Conservation (phyloP, 2,888 invertebrate genomes). For the Agrotis ipsilon region DNA sequence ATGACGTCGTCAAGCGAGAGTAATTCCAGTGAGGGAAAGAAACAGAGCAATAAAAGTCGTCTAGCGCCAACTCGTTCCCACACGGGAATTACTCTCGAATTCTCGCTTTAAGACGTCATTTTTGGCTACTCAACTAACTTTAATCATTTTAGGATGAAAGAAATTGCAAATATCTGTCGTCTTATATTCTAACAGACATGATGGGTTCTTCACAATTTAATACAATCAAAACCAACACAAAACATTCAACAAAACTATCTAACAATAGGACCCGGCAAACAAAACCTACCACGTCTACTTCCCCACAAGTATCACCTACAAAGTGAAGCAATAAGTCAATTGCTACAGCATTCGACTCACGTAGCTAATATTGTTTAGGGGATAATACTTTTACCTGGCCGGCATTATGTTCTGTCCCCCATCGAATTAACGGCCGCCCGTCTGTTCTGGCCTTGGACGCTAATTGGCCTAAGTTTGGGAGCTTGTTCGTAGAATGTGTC, state of each 20-base stretch:
- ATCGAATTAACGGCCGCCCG: conserved; percentile 78
- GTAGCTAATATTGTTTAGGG: conserved; percentile 85
- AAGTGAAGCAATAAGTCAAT: conserved; percentile 73
- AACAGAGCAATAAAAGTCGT: too few relatives aligned
- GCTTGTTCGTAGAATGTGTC: conserved; percentile 14
- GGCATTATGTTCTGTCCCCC: conserved; percentile 82
- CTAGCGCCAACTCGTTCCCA: too few relatives aligned
- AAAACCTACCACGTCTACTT: conserved; percentile 18
- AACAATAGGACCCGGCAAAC: conserved; percentile 20
- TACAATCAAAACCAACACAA: too few relatives aligned
- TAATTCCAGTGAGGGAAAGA: too few relatives aligned
- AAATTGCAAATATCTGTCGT: too few relatives aligned
- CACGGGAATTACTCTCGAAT: too few relatives aligned
- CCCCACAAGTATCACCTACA: conserved; percentile 44
- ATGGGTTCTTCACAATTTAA: too few relatives aligned
- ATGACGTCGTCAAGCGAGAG: too few relatives aligned
- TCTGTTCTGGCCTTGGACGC: conserved; percentile 56
- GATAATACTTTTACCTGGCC: conserved; percentile 85
- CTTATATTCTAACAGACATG: too few relatives aligned
- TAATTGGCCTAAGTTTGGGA: conserved; percentile 49
- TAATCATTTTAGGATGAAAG: too few relatives aligned
- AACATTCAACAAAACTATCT: not conserved
- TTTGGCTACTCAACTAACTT: too few relatives aligned
- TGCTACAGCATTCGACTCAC: conserved; percentile 79
- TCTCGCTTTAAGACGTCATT: too few relatives aligned